Evolutionary conservation across 2,113 vertebrate genomes (phyloP).

Genomic region (Myotis lucifugus): DNA sequence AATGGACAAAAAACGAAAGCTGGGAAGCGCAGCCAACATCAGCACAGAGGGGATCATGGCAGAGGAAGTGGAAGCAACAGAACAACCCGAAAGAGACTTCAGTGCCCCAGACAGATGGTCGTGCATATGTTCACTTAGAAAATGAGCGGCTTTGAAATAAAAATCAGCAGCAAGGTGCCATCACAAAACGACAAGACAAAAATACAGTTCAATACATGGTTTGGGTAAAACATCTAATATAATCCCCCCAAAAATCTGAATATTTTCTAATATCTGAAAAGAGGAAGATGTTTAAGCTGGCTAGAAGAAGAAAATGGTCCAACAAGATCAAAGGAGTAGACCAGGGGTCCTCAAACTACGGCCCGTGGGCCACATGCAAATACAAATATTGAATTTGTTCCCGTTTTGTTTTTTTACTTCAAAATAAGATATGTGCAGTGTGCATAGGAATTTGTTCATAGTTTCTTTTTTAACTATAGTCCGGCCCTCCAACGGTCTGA

Average conservation of each 20-base stretch:
- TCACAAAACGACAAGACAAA: not conserved
- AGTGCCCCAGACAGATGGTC: not conserved
- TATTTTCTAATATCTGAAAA: not conserved
- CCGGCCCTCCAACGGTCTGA: too few relatives aligned
- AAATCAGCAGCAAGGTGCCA: not conserved
- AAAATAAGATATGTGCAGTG: too few relatives aligned
- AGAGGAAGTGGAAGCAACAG: not conserved
- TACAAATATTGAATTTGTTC: too few relatives aligned
- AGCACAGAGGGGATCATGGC: not conserved
- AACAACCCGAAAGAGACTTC: not conserved
- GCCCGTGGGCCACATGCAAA: too few relatives aligned
- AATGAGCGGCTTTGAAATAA: not conserved
- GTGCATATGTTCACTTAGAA: not conserved
- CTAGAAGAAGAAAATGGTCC: not conserved
- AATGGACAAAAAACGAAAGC: not conserved
- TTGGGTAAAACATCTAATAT: not conserved
- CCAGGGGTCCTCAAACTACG: too few relatives aligned
- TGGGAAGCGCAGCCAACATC: not conserved
- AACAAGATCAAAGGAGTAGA: not conserved
- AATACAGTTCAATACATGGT: not conserved
- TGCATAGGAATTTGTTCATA: too few relatives aligned
- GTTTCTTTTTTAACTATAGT: too few relatives aligned
- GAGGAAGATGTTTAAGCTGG: not conserved
- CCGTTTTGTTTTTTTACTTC: too few relatives aligned
- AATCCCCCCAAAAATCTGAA: not conserved